Evolutionary conservation across 37 sponge, comb jelly and placozoan genomes (phyloP).

Genomic region (Beroe forskalii): DNA sequence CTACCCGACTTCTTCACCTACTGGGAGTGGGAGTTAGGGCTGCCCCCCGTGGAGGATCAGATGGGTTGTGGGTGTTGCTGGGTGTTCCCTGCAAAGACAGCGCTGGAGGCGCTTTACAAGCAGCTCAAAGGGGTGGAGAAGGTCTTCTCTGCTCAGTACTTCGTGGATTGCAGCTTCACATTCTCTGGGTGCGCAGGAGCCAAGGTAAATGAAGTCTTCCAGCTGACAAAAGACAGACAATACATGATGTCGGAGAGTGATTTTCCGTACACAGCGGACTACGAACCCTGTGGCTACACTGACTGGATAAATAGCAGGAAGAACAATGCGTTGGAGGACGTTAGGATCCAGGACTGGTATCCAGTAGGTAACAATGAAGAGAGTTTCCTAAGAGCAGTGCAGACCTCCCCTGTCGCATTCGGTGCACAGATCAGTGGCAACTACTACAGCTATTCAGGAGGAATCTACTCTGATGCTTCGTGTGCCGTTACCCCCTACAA

Average conservation of each 20-base stretch:
- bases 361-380: not conserved
- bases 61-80: constrained; percentile 39
- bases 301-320: not conserved
- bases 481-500: not conserved
- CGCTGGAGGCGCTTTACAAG: constrained; percentile 1
- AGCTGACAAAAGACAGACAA: not conserved
- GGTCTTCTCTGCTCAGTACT: not conserved
- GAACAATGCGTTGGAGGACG: not conserved
- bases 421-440: not conserved
- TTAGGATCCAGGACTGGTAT: not conserved
- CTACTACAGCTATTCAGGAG: not conserved
- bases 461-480: not conserved
- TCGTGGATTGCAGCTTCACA: not conserved
- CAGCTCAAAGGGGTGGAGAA: not conserved
- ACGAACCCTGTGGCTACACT: not conserved
- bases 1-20: not conserved
- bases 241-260: not conserved
- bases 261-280: not conserved
- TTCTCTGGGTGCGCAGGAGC: not conserved
- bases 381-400: not conserved
- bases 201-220: not conserved
- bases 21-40: constrained; percentile 27
- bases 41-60: constrained; percentile 5
- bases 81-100: not conserved
- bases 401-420: not conserved